Base-by-base conservation (phyloP, 2,113 vertebrate species). In the Caloenas nicobarica region DNA sequence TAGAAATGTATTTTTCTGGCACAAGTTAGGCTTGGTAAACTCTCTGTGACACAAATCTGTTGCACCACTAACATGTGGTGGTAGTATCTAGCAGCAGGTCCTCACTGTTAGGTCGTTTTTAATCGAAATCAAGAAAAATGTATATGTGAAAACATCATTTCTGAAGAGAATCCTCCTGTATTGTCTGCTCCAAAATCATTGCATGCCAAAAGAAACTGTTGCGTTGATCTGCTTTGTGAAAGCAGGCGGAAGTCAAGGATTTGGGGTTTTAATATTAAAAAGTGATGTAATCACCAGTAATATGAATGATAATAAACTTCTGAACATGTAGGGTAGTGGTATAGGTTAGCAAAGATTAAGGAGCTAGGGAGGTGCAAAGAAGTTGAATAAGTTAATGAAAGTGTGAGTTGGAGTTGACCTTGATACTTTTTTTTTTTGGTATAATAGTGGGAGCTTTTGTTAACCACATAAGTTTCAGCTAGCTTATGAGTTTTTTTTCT, bases 1-100 rank as follows among this genome's bases (percentile, higher is more conserved):
- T 60, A 51, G 36, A 81, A 73, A 21, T 19, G 13, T 61, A 4
- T 48, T 92, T 86, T 96, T 79, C 13, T 18, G 11, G 10, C 6
- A 4, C 9, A 69, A 51, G 2, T 73, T 70, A 17, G 19, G 28
- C 13, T 64, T 28, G 34, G 15, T 76, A 31, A 89, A 53, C 18
- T 16, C 11, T 71, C 33, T 1, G 9, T 71, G 56, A 25, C 9
- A 14, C 40, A 38, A 60, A 19, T 33, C 0, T 0, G 3, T 71
- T 66, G 56, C 7, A 44, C 9, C 36, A 40, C 58, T 64, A 1
- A 0, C 10, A 4, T 13, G 31, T 60, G 15, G 42, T 60, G 19
- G 10, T 54, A 70, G 25, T 54, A 66, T 42, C 44, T 89, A 66
- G 29, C 26, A 61, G 38, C 7, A 7, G 16, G 12, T 80, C 28